Percentiles rank a stretch among this genome's conserved stretches.
Conservation (phyloP, 2,113 vertebrate genomes). For the Gobiocypris rarus region DNA sequence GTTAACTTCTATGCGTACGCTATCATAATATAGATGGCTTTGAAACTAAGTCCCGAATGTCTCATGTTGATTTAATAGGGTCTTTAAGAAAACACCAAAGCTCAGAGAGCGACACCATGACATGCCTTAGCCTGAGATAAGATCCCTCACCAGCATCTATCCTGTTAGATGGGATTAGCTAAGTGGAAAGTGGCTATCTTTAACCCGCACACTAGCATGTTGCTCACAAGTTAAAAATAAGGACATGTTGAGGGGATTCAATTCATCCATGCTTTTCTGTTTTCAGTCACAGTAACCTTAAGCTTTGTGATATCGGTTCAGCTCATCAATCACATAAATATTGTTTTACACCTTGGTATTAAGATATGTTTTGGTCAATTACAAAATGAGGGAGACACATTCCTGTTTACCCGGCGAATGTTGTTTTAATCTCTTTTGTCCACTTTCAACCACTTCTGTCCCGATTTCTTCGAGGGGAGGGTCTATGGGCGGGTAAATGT, state of each 20-base stretch:
- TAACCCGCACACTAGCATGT: not conserved
- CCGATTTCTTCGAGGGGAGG: no score
- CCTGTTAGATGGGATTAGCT: slow-evolving; percentile 44
- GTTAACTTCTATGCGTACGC: not conserved
- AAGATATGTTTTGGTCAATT: no score
- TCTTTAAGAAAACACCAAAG: not conserved
- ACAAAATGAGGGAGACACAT: no score
- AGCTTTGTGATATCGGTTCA: not conserved
- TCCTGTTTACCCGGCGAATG: no score
- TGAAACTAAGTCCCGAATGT: not conserved
- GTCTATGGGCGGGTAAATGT: no score
- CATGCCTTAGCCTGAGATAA: slow-evolving; percentile 4
- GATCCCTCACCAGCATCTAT: not conserved
- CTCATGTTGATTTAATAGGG: not conserved
- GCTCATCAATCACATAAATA: not conserved
- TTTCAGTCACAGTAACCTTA: not conserved
- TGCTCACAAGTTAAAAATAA: not conserved
- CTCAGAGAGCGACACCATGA: not conserved
- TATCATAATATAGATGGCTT: not conserved
- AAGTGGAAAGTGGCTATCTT: slow-evolving; percentile 33
- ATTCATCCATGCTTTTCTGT: not conserved
- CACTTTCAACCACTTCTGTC: no score
- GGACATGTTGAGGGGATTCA: not conserved
- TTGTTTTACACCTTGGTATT: no score
- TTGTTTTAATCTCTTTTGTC: no score